Conservation (phyloP, 2,113 vertebrate species). For the Anoplopoma fimbria region DNA sequence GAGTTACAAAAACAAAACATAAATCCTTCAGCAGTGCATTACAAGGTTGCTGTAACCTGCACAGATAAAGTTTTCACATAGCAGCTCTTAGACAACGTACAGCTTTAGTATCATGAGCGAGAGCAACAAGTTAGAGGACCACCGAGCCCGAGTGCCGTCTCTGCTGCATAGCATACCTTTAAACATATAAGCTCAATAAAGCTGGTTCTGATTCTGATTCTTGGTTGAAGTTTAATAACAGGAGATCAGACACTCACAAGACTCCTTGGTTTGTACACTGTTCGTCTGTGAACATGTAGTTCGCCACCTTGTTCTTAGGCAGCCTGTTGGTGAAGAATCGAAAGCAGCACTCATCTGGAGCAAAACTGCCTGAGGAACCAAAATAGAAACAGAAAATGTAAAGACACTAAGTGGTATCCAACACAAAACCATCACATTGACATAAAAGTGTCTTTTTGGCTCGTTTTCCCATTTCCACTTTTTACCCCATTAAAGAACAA, state of each 20-base stretch:
- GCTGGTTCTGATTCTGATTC: too few relatives aligned
- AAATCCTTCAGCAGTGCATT: too few relatives aligned
- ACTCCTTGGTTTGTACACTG: constrained; percentile 26
- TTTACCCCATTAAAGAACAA: background rate
- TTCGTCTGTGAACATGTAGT: background rate
- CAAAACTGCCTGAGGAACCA: constrained; percentile 16
- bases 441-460: too few relatives aligned
- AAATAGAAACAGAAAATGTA: background rate
- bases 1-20: too few relatives aligned
- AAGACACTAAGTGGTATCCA: background rate
- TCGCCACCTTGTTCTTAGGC: fast-evolving
- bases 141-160: too few relatives aligned
- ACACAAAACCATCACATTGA: background rate
- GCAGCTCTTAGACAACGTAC: too few relatives aligned
- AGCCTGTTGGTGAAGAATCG: fast-evolving
- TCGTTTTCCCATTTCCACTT: background rate
- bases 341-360: constrained; percentile 41
- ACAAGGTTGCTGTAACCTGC: too few relatives aligned
- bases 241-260: constrained; percentile 47
- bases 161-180: too few relatives aligned
- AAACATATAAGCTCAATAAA: too few relatives aligned
- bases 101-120: too few relatives aligned
- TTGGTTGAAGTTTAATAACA: background rate
- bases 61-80: too few relatives aligned
- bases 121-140: too few relatives aligned